Evolutionary conservation across 2,797 vertebrate species (phyloP).

Genomic region (Typhlichthys subterraneus): DNA sequence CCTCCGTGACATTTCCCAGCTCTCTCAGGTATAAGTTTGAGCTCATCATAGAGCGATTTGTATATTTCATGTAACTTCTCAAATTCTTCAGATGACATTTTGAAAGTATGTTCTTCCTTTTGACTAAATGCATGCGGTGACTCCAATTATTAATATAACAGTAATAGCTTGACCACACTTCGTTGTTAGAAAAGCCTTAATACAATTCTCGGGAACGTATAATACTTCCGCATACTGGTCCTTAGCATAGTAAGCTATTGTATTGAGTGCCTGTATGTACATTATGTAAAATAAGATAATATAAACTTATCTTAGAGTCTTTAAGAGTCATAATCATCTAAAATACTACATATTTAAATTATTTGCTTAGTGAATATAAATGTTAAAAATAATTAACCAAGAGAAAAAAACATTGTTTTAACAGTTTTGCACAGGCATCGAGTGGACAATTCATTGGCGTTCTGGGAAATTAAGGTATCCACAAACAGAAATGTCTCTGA

Average conservation of each 20-base stretch:
- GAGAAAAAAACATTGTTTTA: background rate
- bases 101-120: background rate
- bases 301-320: background rate
- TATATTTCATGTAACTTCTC: slow-evolving; percentile 93
- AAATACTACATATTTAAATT: background rate
- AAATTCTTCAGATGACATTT: slow-evolving; percentile 89
- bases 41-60: slow-evolving; percentile 80
- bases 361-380: too few relatives aligned
- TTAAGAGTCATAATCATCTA: background rate
- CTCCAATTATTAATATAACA: background rate
- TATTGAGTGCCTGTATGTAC: background rate
- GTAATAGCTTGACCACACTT: background rate
- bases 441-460: background rate
- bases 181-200: slow-evolving; percentile 9
- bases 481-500: background rate
- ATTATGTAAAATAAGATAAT: background rate
- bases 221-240: slow-evolving; percentile 55
- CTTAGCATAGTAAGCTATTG: slow-evolving; percentile 35
- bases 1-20: slow-evolving; percentile 77
- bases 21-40: slow-evolving; percentile 80
- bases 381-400: background rate
- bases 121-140: background rate
- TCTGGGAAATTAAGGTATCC: slow-evolving; percentile 50
- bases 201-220: slow-evolving; percentile 39
- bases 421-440: slow-evolving; percentile 45